Base-by-base conservation (phyloP, 2,888 invertebrate species). In the Amblyteles armatorius region DNA sequence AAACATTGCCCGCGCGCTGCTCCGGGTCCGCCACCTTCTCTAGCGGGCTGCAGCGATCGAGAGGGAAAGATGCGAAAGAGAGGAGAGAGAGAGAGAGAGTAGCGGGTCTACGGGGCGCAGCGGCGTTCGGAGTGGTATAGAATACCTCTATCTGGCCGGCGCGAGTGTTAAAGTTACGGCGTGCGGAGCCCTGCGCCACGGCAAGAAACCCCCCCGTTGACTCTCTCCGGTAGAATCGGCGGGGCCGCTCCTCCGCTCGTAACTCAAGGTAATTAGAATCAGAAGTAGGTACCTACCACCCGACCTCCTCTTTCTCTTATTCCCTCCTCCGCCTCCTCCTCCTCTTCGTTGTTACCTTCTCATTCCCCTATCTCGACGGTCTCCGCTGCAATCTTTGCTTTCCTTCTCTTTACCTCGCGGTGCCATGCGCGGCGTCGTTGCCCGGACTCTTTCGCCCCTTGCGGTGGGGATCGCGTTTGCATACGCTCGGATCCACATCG, bases 251-350 rank as follows among this genome's bases (percentile, higher is more conserved):
- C 86, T 87, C 82, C 85, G 87, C 85, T 87, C 87, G 87, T 87
- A 87, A 87, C 85, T 87, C 85, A 83, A 87, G 87, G 87, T 87
- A 87, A 87, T 87, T 87, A 87, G 87, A 87, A 87, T 85, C 86
- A 84, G 84, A 86, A 84, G 84, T 84, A 84, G 84, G 84, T 86
- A 84, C 86, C 84, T 84, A 84, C 84, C 44, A 84, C 86, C 82
- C 86, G 84, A 84, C 84, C 84, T 86, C 86, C 78, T 79, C 81
- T 79, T 82, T 79, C 84, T 84, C 67, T 76, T 29, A 48, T 74
- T 63, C 52, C 40, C 44, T 55, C 36, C 40, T 67, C 48, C 26
- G 26, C 65, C 60, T 84, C 71, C 19, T 13, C 72, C 60, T 84
- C 71, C 19, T 13, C 36, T 57, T 68, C 72, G 48, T 71, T 63